Base-by-base conservation (phyloP, 2,113 vertebrate species). In the Odobenus rosmarus region DNA sequence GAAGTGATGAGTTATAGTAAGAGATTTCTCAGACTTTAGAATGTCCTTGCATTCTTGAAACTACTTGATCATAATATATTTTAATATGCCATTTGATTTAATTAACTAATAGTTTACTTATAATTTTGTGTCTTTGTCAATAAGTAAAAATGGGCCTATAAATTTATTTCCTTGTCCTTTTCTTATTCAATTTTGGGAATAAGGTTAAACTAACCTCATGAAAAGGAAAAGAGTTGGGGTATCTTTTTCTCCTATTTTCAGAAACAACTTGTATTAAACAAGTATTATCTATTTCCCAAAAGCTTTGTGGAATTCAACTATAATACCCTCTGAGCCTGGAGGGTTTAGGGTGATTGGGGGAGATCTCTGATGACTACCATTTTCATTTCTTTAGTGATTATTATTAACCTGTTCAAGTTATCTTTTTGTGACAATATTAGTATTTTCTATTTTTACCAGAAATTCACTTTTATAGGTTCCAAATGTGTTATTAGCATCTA, bases 401-500 rank as follows among this genome's bases (percentile, higher is more conserved):
- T 21, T 31, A 91, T 16, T 31, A 11, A 46, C 19, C 49, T 26
- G 21, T 46, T 74, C 55, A 39, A 87, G 36, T 74, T 88, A 53
- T 79, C 31, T 88, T 83, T 82, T 28, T 88, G 26, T 91, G 74
- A 59, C 59, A 83, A n/a, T 86, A 69, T 33, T 72, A 46, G 31
- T 57, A 57, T 69, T 85, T 96, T 79, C 55, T n/a, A 86, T 67
- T 94, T 88, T 82, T 39, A 21, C 19, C 15, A 61, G 64, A 88
- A 83, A 23, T 11, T 46, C 26, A 83, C 21, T 83, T 88, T 88
- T 49, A 51, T 26, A 67, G 59, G 76, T 88, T 82, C 83, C 76
- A 94, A 67, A 77, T 53, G 33, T 76, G 77, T 77, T 82, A 88
- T 77, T 87, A 88, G 76, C 23, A 87, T 57, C 55, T 39, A 96